phyloP scores from a whole-genome alignment of 2,888 invertebrate genomes.

The Ophion obscuratus region DNA sequence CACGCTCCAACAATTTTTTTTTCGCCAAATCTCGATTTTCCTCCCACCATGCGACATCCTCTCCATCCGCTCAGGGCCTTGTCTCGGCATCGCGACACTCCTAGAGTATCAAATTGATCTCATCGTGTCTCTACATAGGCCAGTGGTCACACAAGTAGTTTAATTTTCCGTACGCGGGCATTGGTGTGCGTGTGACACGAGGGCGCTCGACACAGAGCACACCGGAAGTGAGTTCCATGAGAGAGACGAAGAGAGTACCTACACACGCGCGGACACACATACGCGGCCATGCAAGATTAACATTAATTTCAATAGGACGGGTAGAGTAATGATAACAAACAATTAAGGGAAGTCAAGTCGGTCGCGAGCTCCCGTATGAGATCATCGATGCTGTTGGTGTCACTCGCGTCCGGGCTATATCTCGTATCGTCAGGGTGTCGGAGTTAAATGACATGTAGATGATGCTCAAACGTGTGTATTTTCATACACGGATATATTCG shows the following conservation, averaged over 20 bases:
- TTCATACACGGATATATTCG: neutral
- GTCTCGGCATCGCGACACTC: neutral
- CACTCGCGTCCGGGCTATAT: conserved; percentile 37
- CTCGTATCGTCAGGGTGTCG: conserved; percentile 78
- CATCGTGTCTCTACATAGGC: neutral
- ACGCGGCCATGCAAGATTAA: conserved; percentile 79
- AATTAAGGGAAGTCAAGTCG: conserved; percentile 81
- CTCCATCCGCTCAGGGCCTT: too few relatives aligned
- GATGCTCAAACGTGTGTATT: conserved; percentile 65
- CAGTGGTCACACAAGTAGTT: conserved; percentile 75
- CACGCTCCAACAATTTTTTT: too few relatives aligned
- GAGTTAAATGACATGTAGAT: conserved; percentile 83
- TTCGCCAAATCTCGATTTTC: too few relatives aligned
- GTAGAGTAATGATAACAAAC: conserved; percentile 84
- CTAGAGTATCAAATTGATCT: neutral
- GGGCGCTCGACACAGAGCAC: conserved; percentile 70
- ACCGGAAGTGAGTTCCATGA: conserved; percentile 83
- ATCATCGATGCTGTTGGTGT: conserved; percentile 81
- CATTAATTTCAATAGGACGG: conserved; percentile 84
- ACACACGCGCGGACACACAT: conserved; percentile 55
- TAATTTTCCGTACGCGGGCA: conserved; percentile 80
- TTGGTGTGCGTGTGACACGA: conserved; percentile 39
- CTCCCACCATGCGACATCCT: too few relatives aligned
- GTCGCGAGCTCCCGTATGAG: conserved; percentile 78
- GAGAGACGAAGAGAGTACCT: conserved; percentile 65